Percentiles rank a stretch among this genome's conserved stretches.
Evolutionary conservation across 2,113 vertebrate genomes (phyloP).

Genomic region (Corythornis vintsioides): DNA sequence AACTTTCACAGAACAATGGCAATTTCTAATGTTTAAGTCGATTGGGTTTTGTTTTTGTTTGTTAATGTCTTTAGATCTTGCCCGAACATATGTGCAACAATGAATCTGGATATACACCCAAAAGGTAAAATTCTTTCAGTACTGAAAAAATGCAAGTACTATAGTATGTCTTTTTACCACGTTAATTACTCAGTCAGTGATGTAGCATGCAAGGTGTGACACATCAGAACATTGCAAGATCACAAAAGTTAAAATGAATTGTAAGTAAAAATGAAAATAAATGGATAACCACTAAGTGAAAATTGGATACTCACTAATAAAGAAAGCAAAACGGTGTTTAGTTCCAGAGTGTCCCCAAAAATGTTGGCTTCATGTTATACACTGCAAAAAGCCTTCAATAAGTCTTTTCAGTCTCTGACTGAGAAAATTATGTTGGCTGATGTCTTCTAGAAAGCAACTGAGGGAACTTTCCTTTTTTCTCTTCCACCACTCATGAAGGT

Average conservation of each 20-base stretch:
- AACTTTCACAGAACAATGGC: not conserved
- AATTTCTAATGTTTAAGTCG: not conserved
- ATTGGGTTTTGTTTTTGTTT: not conserved
- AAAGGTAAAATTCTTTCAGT: slow-evolving; percentile 24
- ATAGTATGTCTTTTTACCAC: not conserved
- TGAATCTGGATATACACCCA: not conserved
- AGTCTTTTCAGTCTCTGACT: not conserved
- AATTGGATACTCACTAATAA: not conserved
- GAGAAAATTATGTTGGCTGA: not conserved
- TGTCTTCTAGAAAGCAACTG: not conserved
- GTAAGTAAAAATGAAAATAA: not conserved
- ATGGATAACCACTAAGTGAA: not conserved
- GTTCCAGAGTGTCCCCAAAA: not conserved
- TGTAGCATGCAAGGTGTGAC: not conserved
- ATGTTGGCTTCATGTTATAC: not conserved
- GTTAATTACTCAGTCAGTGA: not conserved
- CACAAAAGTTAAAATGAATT: not conserved
- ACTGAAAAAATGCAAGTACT: not conserved
- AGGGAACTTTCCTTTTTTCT: not conserved
- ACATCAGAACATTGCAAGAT: not conserved
- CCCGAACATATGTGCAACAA: not conserved
- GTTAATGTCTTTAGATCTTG: slow-evolving; percentile 57
- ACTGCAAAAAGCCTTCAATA: not conserved
- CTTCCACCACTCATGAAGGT: not conserved
- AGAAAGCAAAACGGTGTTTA: not conserved